phyloP scores from a whole-genome alignment of 2,888 invertebrate species.

The Apamea epomidion region DNA sequence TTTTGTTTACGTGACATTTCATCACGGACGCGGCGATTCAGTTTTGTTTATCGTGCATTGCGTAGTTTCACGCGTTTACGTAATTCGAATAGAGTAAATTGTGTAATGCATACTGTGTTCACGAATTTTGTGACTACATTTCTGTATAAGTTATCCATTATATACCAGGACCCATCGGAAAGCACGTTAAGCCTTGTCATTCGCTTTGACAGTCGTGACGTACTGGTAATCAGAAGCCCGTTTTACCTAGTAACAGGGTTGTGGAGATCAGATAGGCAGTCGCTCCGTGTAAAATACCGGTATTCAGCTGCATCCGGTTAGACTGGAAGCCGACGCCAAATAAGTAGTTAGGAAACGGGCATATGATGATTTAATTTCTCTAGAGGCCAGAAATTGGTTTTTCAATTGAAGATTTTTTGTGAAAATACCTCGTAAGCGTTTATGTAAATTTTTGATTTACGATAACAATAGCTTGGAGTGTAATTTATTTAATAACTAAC shows the following conservation, averaged over 20 bases:
- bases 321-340: neutral
- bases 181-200: neutral
- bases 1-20: slow-evolving; percentile 56
- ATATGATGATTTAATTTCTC: neutral
- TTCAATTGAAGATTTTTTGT: neutral
- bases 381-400: neutral
- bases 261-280: neutral
- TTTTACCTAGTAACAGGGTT: neutral
- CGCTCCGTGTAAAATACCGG: neutral
- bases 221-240: neutral
- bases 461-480: neutral
- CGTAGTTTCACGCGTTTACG: slow-evolving; percentile 11
- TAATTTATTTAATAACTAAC: slow-evolving; percentile 15
- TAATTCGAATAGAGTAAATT: slow-evolving; percentile 25
- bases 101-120: slow-evolving; percentile 22
- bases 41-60: slow-evolving; percentile 34
- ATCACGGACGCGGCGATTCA: slow-evolving; percentile 4
- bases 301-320: neutral
- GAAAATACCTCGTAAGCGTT: neutral
- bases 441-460: slow-evolving; percentile 28
- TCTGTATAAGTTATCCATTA: neutral
- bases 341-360: neutral
- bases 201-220: neutral
- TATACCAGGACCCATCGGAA: neutral
- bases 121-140: neutral